phyloP scores from a whole-genome alignment of 2,113 vertebrate genomes.

The Crotalus tigris region DNA sequence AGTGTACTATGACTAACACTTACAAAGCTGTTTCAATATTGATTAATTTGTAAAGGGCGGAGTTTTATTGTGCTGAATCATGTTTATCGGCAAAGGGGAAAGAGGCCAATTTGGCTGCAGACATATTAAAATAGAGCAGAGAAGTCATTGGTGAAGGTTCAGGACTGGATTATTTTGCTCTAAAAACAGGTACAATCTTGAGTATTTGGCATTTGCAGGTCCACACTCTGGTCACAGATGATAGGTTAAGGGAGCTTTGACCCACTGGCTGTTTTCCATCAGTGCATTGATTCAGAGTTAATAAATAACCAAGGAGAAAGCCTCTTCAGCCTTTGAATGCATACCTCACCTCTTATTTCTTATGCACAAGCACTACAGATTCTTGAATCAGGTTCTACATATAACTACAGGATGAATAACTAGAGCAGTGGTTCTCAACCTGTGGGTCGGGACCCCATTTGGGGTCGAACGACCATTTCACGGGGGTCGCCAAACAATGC shows the following conservation, averaged over 20 bases:
- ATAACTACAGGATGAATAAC: not conserved
- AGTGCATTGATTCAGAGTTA: not conserved
- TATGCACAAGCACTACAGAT: not conserved
- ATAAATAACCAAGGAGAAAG: not conserved
- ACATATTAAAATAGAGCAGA: not conserved
- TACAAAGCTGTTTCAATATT: not conserved
- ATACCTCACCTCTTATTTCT: not conserved
- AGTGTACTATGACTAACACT: not conserved
- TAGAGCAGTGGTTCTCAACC: not conserved
- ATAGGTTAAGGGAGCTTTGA: not conserved
- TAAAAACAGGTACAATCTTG: not conserved
- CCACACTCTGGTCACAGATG: not conserved
- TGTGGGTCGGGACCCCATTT: too few relatives aligned
- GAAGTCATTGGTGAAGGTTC: not conserved
- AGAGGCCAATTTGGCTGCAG: not conserved
- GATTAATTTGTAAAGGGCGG: not conserved
- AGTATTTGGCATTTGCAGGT: not conserved
- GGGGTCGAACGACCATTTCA: too few relatives aligned
- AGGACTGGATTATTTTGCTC: not conserved
- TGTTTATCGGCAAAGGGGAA: not conserved
- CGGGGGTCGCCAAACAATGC: too few relatives aligned
- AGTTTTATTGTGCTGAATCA: not conserved
- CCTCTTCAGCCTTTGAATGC: not conserved
- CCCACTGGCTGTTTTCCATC: not conserved
- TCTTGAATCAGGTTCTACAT: not conserved